phyloP scores from a whole-genome alignment of 2,113 vertebrate species.

The Marcusenius ussheri region DNA sequence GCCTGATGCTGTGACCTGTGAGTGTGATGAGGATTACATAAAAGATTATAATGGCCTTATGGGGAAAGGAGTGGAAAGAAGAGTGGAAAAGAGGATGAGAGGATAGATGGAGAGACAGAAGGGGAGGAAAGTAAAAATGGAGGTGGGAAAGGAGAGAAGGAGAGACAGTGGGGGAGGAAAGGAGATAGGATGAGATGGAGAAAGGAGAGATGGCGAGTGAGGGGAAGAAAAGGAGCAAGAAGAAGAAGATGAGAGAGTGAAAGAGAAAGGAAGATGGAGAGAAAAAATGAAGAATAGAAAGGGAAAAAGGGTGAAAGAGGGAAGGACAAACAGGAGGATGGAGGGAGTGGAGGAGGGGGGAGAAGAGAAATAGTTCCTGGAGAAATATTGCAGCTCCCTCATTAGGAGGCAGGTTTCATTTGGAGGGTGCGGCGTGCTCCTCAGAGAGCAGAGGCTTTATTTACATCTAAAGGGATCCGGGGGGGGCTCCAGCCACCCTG shows the following conservation, averaged over 20 bases:
- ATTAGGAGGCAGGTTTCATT: conserved; percentile 65
- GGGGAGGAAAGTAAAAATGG: neutral
- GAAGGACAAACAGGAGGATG: conserved; percentile 28
- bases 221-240: neutral
- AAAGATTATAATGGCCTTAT: neutral
- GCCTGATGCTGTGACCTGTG: neutral
- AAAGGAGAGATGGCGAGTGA: neutral
- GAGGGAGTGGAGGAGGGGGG: neutral
- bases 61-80: neutral
- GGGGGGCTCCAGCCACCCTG: conserved; percentile 51
- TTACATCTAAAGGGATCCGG: conserved; percentile 67
- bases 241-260: neutral
- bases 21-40: neutral
- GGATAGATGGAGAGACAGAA: neutral
- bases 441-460: conserved; percentile 59
- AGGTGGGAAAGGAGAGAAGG: neutral
- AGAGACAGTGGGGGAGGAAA: neutral
- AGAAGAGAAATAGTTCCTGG: conserved; percentile 24
- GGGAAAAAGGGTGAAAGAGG: conserved; percentile 15
- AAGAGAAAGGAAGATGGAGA: neutral
- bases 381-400: conserved; percentile 62
- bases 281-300: neutral
- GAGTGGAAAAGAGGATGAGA: neutral
- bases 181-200: neutral
- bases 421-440: conserved; percentile 54